A percentile compares a stretch with the other conserved stretches of the same genome.
phyloP scores from a whole-genome alignment of 92 coral and sea anemone genomes.

The Siderastrea siderea region DNA sequence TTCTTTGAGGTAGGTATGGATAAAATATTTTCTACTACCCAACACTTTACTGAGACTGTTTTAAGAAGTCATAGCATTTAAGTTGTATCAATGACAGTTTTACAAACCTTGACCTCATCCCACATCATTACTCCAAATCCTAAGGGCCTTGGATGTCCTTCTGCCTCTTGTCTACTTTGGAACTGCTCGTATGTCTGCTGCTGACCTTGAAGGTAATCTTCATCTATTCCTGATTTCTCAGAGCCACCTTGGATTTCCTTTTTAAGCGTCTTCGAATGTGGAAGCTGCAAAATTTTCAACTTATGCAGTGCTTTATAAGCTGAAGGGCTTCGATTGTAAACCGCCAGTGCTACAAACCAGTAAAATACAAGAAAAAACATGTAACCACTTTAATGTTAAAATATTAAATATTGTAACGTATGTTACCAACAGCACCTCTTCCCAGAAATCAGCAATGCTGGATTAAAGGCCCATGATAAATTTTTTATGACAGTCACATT shows the following conservation, averaged over 20 bases:
- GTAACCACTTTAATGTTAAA: neutral
- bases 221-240: slow-evolving; percentile 50
- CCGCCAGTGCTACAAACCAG: slow-evolving; percentile 52
- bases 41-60: neutral
- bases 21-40: no score
- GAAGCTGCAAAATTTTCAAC: slow-evolving; percentile 34
- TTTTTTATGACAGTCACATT: neutral
- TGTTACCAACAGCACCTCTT: no score
- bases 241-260: slow-evolving; percentile 33
- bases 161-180: slow-evolving; percentile 10
- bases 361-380: neutral
- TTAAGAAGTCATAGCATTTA: neutral
- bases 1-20: no score
- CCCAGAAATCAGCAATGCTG: no score
- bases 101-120: slow-evolving; percentile 66
- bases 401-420: no score
- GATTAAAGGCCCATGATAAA: neutral
- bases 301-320: slow-evolving; percentile 47
- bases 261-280: slow-evolving; percentile 17
- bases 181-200: slow-evolving; percentile 5
- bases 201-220: slow-evolving; percentile 39
- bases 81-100: neutral
- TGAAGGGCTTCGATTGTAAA: slow-evolving; percentile 52
- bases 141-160: slow-evolving; percentile 42
- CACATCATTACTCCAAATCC: slow-evolving; percentile 62